These are phyloP conservation scores for Dendronephthya gigantea DNA, from an alignment of 64 coral and sea anemone genomes.

Conservation along the genomic window DNA sequence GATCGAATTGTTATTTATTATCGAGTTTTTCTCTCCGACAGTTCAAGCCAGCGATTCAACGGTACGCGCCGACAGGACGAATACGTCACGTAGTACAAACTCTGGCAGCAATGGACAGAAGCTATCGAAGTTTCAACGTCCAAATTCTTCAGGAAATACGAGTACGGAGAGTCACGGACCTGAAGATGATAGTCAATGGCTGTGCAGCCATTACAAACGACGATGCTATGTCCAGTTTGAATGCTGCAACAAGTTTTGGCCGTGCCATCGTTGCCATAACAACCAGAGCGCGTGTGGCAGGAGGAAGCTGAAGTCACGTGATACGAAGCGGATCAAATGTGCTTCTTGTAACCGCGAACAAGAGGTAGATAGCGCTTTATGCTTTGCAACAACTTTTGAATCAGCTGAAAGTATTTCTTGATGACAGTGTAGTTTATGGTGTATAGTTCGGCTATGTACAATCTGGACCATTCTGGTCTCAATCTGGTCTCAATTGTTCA, in stretches of 20 bases:
- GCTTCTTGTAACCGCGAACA: constrained; percentile 21
- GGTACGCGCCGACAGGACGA: background rate
- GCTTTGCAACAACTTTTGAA: no score
- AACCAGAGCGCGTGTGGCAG: constrained; percentile 20
- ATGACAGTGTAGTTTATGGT: no score
- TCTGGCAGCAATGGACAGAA: background rate
- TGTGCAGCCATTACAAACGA: background rate
- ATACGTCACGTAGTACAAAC: background rate
- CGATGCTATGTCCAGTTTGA: background rate
- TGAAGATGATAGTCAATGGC: background rate
- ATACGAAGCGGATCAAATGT: constrained; percentile 34
- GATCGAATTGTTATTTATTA: background rate
- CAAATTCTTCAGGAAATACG: background rate
- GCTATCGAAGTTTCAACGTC: background rate
- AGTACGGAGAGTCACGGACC: background rate
- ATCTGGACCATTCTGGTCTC: no score
- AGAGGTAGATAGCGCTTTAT: no score
- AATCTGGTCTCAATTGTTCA: no score
- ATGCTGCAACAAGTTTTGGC: no score
- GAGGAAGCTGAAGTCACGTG: constrained; percentile 17
- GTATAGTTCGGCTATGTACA: no score
- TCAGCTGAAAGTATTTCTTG: no score
- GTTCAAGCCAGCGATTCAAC: background rate
- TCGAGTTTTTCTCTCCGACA: background rate
- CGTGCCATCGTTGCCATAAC: background rate